These are phyloP conservation scores for Solea solea DNA, from an alignment of 2,113 vertebrate species.

Conservation along the genomic window DNA sequence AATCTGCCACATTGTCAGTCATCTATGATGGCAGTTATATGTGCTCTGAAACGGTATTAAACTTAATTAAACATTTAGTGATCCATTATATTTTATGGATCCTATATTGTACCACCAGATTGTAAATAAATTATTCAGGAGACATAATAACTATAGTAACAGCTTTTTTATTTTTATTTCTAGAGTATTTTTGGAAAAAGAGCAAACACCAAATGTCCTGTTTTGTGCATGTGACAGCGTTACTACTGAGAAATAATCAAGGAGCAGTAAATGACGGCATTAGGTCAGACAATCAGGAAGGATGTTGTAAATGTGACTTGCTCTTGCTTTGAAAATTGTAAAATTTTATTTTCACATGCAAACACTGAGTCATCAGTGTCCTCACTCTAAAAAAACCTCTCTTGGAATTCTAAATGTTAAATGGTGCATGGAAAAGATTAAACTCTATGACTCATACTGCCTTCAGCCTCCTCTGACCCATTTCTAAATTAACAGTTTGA, in stretches of 20 bases:
- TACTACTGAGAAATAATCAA: background rate
- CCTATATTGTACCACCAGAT: background rate
- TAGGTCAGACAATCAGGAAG: constrained; percentile 9
- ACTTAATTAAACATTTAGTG: constrained; percentile 13
- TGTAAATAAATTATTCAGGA: background rate
- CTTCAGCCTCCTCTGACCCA: constrained; percentile 27
- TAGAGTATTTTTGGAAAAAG: no score
- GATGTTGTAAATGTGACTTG: constrained; percentile 26
- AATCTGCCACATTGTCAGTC: constrained; percentile 1
- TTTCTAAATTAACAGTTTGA: constrained; percentile 27
- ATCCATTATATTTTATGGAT: constrained; percentile 1
- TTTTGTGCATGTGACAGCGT: background rate
- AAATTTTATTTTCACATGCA: constrained; percentile 10
- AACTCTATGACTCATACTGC: constrained; percentile 47
- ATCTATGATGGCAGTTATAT: constrained; percentile 5
- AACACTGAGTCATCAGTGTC: constrained; percentile 26
- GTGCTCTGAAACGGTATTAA: constrained; percentile 10
- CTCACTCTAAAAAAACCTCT: constrained; percentile 1
- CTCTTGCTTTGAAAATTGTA: constrained; percentile 1
- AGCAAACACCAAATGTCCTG: background rate
- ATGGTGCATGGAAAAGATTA: constrained; percentile 41
- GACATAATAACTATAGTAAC: background rate
- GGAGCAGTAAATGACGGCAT: background rate
- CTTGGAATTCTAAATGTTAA: constrained; percentile 44
- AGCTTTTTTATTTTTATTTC: no score